Evolutionary conservation across 1,140 invertebrate species (phyloP), one percentile per base, ranked within the genome.

Genomic region (Zelostemma sp.): DNA sequence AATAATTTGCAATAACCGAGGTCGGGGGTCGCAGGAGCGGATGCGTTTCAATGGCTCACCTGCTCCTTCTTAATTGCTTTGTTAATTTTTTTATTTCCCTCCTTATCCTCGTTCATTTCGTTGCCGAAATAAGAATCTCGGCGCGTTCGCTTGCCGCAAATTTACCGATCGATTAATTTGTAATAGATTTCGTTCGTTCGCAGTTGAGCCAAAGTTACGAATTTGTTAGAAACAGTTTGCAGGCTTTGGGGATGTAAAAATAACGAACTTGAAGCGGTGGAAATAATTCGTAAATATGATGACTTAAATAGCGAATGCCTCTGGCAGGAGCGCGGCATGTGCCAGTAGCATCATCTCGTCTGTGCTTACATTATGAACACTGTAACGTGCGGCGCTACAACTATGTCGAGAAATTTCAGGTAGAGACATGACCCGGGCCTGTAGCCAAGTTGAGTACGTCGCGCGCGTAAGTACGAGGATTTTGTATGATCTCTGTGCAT

Each of bases 361-460:
- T 58, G 38, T 17, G 15, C 54, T 35, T 47, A 41, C 18, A 58
- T 35, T 35, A 41, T 49, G 38, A 40, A 49, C 55, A 48, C 31
- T 43, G 46, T 43, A 43, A 48, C 45, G 17, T 47, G 46, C 49
- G 51, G 49, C 45, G 49, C 58, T 61, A 11, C 35, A 25, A 25
- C 21, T 4, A 25, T 8, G 21, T 25, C 21, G 21, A 8, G 21
- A 25, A 25, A 25, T 49, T 59, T 60, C 47, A 51, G 21, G 57
- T 35, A 60, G 48, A 51, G 51, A 60, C 57, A 51, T 60, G 43
- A 60, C 47, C 33, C 25, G 47, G 35, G 21, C 21, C 21, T 25
- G 21, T 8, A 25, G 6, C 35, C 56, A 55, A 55, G 38, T 55
- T 45, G 51, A 55, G 43, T 40, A 28, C 38, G 51, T 28, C 40